Conservation (phyloP, 2,888 invertebrate genomes). For the Seladonia tumulorum region DNA sequence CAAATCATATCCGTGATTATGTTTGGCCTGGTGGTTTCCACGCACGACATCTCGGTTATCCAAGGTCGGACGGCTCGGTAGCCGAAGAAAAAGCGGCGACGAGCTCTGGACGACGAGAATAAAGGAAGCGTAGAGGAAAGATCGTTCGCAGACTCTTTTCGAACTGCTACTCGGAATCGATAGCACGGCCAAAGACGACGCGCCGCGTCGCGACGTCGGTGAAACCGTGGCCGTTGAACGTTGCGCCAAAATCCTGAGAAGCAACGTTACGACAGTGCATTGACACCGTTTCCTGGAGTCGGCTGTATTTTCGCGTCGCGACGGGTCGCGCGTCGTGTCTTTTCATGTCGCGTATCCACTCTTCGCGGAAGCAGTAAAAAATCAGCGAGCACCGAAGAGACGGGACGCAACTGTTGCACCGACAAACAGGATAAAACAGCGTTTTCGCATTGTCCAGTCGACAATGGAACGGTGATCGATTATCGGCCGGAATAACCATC, state of each 20-base stretch:
- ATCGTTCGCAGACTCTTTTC: background rate
- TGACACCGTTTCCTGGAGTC: constrained; percentile 30
- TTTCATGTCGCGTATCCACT: background rate
- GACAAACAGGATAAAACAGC: background rate
- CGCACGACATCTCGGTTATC: background rate
- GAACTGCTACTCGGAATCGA: constrained; percentile 14
- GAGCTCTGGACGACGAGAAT: background rate
- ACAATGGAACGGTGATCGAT: background rate
- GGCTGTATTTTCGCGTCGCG: constrained; percentile 2
- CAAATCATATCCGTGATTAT: background rate
- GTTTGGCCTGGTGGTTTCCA: background rate
- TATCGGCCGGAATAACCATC: too few species aligned
- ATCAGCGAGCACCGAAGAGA: constrained; percentile 6
- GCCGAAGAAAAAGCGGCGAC: background rate
- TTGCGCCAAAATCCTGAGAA: constrained; percentile 4
- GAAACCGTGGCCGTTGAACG: background rate
- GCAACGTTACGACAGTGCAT: constrained; percentile 4
- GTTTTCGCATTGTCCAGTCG: background rate
- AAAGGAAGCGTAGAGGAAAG: background rate
- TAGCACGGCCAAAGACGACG: background rate
- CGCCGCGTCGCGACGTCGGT: too few species aligned
- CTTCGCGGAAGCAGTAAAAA: constrained; percentile 54
- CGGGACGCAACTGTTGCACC: background rate
- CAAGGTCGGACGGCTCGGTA: background rate
- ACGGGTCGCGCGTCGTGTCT: background rate